Percentiles rank a stretch among this genome's conserved stretches.
Conservation (phyloP, 2,113 vertebrate species). For the Tyto alba region DNA sequence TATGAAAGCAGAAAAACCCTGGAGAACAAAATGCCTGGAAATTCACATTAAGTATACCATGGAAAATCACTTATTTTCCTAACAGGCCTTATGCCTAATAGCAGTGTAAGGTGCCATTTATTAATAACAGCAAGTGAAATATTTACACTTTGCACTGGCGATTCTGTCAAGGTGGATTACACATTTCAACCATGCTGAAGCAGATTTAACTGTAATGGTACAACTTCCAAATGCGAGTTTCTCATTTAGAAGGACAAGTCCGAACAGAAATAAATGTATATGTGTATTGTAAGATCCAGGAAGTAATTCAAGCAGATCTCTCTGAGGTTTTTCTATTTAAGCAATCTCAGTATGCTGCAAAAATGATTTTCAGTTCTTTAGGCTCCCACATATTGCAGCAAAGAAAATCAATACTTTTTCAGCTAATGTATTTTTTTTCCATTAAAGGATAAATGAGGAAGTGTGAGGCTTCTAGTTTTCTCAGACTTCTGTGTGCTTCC, state of each 20-base stretch:
- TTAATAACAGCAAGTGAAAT: background rate
- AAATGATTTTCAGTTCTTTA: background rate
- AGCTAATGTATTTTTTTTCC: background rate
- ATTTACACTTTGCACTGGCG: background rate
- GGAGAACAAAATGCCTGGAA: background rate
- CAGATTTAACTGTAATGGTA: background rate
- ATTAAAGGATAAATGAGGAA: background rate
- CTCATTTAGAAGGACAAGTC: background rate
- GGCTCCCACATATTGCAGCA: background rate
- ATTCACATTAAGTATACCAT: background rate
- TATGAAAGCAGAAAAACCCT: background rate
- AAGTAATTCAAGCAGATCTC: background rate
- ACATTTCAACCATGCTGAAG: background rate
- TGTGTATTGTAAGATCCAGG: background rate
- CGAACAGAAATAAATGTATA: background rate
- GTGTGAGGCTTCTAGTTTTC: background rate
- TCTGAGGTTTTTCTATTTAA: background rate
- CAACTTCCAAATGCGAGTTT: background rate
- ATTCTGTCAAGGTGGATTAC: background rate
- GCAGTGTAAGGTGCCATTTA: background rate
- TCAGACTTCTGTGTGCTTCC: background rate
- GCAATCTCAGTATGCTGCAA: background rate
- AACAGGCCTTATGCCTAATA: background rate
- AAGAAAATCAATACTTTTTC: constrained; percentile 23
- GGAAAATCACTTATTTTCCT: background rate